Evolutionary conservation across 2,888 invertebrate species (phyloP).

Genomic region (Drosophila kuntzei): DNA sequence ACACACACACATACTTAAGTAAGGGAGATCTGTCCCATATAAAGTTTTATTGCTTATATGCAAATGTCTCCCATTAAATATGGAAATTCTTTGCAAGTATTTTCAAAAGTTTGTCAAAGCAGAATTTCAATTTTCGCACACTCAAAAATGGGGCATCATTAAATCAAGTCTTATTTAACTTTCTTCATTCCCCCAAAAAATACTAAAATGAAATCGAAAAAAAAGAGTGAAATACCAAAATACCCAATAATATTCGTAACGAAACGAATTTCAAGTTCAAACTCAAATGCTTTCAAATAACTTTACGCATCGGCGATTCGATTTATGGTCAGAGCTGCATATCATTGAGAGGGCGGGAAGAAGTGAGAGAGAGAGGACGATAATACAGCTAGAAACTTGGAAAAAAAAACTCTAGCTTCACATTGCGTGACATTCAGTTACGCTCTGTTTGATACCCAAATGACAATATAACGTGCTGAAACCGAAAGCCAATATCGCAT

Average conservation of each 20-base stretch:
- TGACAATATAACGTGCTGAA: slow-evolving; percentile 51
- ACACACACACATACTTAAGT: background rate
- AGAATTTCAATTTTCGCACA: slow-evolving; percentile 47
- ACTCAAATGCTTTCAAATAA: slow-evolving; percentile 57
- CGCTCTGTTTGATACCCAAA: slow-evolving; percentile 70
- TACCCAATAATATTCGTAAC: slow-evolving; percentile 23
- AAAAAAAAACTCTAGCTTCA: slow-evolving; percentile 44
- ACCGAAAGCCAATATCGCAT: slow-evolving; percentile 39
- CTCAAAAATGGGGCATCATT: slow-evolving; percentile 30
- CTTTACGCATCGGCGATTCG: slow-evolving; percentile 70
- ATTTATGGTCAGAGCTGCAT: slow-evolving; percentile 61
- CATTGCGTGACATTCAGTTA: slow-evolving; percentile 69
- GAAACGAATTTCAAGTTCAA: slow-evolving; percentile 69
- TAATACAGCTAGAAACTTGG: slow-evolving; percentile 35
- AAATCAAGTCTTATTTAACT: slow-evolving; percentile 32
- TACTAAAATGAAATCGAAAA: background rate
- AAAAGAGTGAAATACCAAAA: slow-evolving; percentile 2
- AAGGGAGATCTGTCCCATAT: slow-evolving; percentile 8
- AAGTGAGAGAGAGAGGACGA: background rate
- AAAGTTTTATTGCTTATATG: slow-evolving; percentile 48
- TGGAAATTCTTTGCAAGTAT: slow-evolving; percentile 65
- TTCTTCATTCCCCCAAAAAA: background rate
- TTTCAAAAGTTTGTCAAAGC: slow-evolving; percentile 31
- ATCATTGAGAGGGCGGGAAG: slow-evolving; percentile 9
- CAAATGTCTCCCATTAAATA: slow-evolving; percentile 67